Evolutionary conservation across 2,113 vertebrate species (phyloP), one percentile per base, ranked within the genome.

Genomic region (Zapus hudsonius): DNA sequence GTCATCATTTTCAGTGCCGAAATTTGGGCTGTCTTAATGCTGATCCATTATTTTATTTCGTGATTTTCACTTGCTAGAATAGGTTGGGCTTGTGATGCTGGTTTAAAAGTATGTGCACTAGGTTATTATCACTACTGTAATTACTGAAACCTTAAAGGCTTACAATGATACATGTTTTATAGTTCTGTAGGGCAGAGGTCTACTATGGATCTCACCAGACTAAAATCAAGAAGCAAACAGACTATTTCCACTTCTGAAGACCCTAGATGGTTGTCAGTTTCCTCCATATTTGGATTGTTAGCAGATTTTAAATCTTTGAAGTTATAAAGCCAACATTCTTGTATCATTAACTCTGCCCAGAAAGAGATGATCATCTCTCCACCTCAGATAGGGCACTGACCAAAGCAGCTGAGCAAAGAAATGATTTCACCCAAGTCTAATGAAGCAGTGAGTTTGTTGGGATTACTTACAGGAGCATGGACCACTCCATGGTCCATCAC

Each of bases 41-140:
- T 10, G 27, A 85, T 63, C 11, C 52, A 16, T 90, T 92, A 52
- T 84, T 82, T 86, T 7, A 84, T 78, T 76, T 33, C 27, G 64
- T 78, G 9, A 67, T 38, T 80, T 85, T 94, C 22, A 94, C 11
- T 76, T 87, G 79, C 27, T 7, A 76, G 55, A 94, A 89, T 36
- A 92, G 64, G 27, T 42, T 52, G 59, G 20, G 33, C 79, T 33
- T 66, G 0, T 89, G 23, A 42, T 63, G 7, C 4, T 90, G 27
- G 89, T 38, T 79, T 80, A 63, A 84, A n/a, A 78, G 66, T 63
- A 19, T 9, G 76, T 55, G 20, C 33, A 44, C 76, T 52, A 47
- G n/a, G 66, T 87, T 82, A 10, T 33, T 64, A 79, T 1, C 85
- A 15, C 3, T 94, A 11, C 38, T 72, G 7, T 72, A 84, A 59